phyloP scores from a whole-genome alignment of 2,113 vertebrate species.

The Toxotes chatareus region DNA sequence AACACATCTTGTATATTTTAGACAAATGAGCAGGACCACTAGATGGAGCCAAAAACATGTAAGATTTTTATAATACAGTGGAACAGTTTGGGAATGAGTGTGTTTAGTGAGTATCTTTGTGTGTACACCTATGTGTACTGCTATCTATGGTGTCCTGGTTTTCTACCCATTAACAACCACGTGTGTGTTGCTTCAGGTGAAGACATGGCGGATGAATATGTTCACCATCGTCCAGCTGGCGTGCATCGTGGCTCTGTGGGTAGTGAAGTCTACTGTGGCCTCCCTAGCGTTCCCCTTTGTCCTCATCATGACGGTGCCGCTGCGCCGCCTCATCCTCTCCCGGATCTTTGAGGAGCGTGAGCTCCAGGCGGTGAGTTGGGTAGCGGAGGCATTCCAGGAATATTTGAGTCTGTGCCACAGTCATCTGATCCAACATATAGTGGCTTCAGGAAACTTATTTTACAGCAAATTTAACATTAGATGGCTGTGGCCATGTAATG shows the following conservation, averaged over 20 bases:
- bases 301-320: constrained; percentile 97
- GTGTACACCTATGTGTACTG: neutral
- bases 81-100: neutral
- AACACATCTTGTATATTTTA: neutral
- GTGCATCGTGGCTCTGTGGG: constrained; percentile 95
- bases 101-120: neutral
- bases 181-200: constrained; percentile 86
- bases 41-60: constrained; percentile 79
- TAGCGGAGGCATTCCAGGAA: constrained; percentile 59
- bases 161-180: neutral
- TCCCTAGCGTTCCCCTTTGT: constrained; percentile 97
- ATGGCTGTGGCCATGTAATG: constrained; percentile 29
- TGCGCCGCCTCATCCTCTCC: constrained; percentile 92
- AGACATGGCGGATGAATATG: constrained; percentile 98
- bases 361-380: constrained; percentile 91
- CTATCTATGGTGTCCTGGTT: neutral
- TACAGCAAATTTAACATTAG: constrained; percentile 32
- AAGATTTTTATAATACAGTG: neutral
- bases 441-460: constrained; percentile 24
- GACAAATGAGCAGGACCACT: constrained; percentile 58
- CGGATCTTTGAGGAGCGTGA: constrained; percentile 95
- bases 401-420: constrained; percentile 33
- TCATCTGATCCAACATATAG: constrained; percentile 27
- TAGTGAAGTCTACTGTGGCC: constrained; percentile 94
- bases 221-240: constrained; percentile 95